A percentile compares a stretch with the other conserved stretches of the same genome.
These are phyloP conservation scores for Griposia aprilina DNA, from an alignment of 2,888 invertebrate genomes.

Conservation along the genomic window DNA sequence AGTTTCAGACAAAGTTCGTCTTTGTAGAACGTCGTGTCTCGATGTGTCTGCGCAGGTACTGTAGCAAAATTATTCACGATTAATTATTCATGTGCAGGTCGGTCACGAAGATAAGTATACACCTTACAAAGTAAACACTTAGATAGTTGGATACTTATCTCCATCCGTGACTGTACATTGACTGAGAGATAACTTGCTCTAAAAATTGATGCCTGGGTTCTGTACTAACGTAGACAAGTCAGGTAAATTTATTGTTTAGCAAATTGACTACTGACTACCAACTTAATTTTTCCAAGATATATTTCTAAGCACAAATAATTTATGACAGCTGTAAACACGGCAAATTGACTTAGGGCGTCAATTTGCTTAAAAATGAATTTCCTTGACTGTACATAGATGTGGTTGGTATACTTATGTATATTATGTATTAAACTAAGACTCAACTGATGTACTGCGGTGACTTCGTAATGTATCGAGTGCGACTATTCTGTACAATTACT, in stretches of 20 bases:
- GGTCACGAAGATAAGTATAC: not conserved
- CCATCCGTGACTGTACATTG: not conserved
- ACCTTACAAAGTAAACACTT: not conserved
- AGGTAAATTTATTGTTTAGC: not conserved
- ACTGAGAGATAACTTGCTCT: not conserved
- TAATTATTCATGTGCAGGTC: not conserved
- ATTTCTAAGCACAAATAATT: not conserved
- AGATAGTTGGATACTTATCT: not conserved
- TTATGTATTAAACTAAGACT: constrained; percentile 22
- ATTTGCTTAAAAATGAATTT: not conserved
- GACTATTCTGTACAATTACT: constrained; percentile 76
- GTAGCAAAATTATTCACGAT: not conserved
- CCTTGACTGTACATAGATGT: constrained; percentile 8
- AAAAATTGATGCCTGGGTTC: not conserved
- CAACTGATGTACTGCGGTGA: not conserved
- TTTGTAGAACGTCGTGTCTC: not conserved
- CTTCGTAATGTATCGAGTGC: constrained; percentile 36
- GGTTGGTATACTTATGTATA: constrained; percentile 20
- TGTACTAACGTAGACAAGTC: not conserved
- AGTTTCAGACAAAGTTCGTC: not conserved
- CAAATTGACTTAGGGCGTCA: not conserved
- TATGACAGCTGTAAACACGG: too few relatives aligned
- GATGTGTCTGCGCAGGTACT: too few relatives aligned
- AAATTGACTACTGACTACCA: not conserved
- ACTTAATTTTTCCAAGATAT: not conserved